phyloP scores from a whole-genome alignment of 2,888 invertebrate species.

The Tetragnatha montana region DNA sequence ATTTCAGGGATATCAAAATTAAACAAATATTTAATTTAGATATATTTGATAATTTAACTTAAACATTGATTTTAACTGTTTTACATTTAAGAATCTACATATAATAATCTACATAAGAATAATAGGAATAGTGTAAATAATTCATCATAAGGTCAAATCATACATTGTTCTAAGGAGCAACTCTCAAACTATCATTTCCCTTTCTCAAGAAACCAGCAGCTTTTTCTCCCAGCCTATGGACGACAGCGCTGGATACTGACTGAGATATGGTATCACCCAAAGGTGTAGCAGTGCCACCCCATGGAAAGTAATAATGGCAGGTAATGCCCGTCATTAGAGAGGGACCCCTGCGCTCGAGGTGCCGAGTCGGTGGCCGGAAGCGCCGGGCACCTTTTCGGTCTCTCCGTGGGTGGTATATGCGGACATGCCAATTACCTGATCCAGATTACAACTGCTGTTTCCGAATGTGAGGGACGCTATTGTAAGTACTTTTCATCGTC shows the following conservation, averaged over 20 bases:
- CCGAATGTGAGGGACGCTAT: background rate
- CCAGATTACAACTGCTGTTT: slow-evolving; percentile 47
- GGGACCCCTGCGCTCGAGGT: slow-evolving; percentile 2
- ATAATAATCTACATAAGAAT: too few species aligned
- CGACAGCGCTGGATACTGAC: background rate
- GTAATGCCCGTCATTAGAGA: slow-evolving; percentile 34
- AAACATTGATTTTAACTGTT: too few species aligned
- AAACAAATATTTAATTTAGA: too few species aligned
- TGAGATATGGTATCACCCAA: background rate
- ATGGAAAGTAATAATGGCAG: background rate
- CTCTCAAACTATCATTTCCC: too few species aligned
- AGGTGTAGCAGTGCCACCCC: background rate
- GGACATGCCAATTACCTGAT: slow-evolving; percentile 29
- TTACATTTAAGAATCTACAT: too few species aligned
- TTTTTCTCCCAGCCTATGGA: too few species aligned
- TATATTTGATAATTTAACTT: too few species aligned
- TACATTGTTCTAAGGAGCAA: too few species aligned
- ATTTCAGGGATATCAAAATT: too few species aligned
- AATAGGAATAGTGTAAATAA: too few species aligned
- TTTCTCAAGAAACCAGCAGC: background rate
- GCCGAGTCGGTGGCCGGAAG: slow-evolving; percentile 41
- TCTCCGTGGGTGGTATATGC: slow-evolving; percentile 62
- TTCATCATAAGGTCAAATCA: too few species aligned
- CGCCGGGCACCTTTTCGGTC: background rate
- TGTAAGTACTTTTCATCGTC: background rate